Evolutionary conservation across 2,113 vertebrate genomes (phyloP), one percentile per base, ranked within the genome.

Genomic region (Periophthalmodon schlosseri): DNA sequence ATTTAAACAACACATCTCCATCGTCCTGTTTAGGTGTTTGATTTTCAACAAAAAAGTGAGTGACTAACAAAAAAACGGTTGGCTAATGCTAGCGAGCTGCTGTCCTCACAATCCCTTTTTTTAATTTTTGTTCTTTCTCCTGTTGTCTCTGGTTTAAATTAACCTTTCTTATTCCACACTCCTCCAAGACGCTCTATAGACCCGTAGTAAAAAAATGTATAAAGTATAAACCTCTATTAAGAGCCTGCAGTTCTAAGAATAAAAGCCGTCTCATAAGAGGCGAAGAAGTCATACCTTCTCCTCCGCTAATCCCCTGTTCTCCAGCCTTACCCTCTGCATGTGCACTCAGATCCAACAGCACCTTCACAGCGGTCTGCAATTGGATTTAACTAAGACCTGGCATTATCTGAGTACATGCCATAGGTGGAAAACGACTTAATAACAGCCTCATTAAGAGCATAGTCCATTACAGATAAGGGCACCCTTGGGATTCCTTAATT

Each of bases 361-460:
- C 65, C 75, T 76, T 85, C n/a, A 65, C 54, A 68, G 52, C 28
- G 8, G 60, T 72, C 60, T 50, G 58, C 60, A 82, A 84, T 56
- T 79, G 78, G 68, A 88, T 80, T 86, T 74, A 84, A 81, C 69
- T 20, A 64, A 79, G 76, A 80, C 83, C 78, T 39, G 34, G 82
- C 74, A 73, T 88, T 89, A 86, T 90, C 87, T 86, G 87, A 76
- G 73, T 66, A 70, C 69, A 68, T 86, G 78, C 84, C 81, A 80
- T 86, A 88, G 87, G 84, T 89, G 85, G 84, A 84, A 81, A 87
- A 85, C 66, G 73, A 84, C 88, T 92, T 93, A 90, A 93, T 92
- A 92, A 89, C 81, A 87, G 78, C 73, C 89, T 93, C 80, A 88
- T 93, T 92, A 90, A 85, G 83, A 85, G 72, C 81, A 84, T 64